A percentile compares a stretch with the other conserved stretches of the same genome.
phyloP scores from a whole-genome alignment of 2,888 invertebrate species.

The Drosophila stalkeri region DNA sequence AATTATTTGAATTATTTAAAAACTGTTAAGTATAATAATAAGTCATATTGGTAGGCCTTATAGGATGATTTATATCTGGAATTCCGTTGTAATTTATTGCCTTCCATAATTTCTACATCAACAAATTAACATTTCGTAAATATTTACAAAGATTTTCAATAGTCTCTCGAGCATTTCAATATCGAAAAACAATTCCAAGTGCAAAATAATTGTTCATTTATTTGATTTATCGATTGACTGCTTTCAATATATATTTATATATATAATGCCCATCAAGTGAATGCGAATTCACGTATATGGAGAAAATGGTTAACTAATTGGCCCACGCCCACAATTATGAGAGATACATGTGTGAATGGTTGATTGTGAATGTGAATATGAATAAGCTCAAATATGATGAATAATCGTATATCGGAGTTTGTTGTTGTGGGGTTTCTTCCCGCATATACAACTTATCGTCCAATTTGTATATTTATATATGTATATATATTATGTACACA shows the following conservation, averaged over 20 bases:
- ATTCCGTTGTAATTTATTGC: too few relatives aligned
- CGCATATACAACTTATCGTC: slow-evolving; percentile 38
- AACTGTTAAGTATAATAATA: background rate
- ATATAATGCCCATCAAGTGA: background rate
- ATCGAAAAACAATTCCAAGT: background rate
- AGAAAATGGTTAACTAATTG: slow-evolving; percentile 13
- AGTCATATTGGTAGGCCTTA: too few relatives aligned
- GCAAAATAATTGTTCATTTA: background rate
- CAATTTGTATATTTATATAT: slow-evolving; percentile 31
- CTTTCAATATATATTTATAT: background rate
- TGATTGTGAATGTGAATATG: slow-evolving; percentile 19
- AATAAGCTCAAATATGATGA: slow-evolving; percentile 41
- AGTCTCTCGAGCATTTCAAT: background rate
- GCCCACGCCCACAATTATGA: slow-evolving; percentile 17
- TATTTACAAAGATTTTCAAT: background rate
- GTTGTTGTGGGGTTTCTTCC: slow-evolving; percentile 1
- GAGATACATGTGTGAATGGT: background rate
- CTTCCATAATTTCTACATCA: background rate
- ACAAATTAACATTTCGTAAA: background rate
- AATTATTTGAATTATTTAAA: background rate
- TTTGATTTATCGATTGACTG: slow-evolving; percentile 7
- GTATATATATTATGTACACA: too few relatives aligned
- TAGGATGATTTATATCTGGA: too few relatives aligned
- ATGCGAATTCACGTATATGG: slow-evolving; percentile 12
- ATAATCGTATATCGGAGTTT: slow-evolving; percentile 18